These are phyloP conservation scores for Agrotis clavis DNA, from an alignment of 2,888 invertebrate species.

Conservation along the genomic window DNA sequence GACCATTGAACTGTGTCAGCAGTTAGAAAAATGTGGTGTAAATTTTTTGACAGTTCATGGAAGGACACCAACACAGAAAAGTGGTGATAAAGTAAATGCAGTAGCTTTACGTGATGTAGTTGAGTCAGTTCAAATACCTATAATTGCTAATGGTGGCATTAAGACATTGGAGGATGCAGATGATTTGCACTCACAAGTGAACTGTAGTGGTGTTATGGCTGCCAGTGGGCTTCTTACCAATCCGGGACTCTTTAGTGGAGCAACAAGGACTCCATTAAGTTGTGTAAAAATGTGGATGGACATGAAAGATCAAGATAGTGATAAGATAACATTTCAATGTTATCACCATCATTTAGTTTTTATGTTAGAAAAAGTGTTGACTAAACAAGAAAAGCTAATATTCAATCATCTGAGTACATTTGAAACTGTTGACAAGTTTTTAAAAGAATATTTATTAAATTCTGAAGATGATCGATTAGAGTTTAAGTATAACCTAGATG, in stretches of 20 bases:
- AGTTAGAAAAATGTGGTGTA: constrained; percentile 96
- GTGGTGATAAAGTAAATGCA: constrained; percentile 93
- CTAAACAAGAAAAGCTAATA: constrained; percentile 93
- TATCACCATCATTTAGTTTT: constrained; percentile 99
- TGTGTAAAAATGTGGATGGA: constrained; percentile 96
- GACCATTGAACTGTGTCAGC: constrained; percentile 95
- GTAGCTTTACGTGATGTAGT: constrained; percentile 94
- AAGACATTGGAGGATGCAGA: constrained; percentile 94
- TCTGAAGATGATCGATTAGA: constrained; percentile 66
- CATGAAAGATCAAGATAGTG: constrained; percentile 92
- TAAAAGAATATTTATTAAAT: constrained; percentile 91
- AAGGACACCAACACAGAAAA: constrained; percentile 95
- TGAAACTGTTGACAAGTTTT: constrained; percentile 93
- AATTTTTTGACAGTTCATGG: constrained; percentile 98
- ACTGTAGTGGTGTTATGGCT: constrained; percentile 97
- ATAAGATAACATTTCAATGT: constrained; percentile 94
- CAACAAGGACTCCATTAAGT: constrained; percentile 92
- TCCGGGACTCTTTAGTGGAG: constrained; percentile 96
- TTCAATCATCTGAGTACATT: constrained; percentile 95
- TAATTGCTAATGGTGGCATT: constrained; percentile 98
- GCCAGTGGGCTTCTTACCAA: constrained; percentile 97
- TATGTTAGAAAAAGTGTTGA: constrained; percentile 97
- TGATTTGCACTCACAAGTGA: constrained; percentile 92
- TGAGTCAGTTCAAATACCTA: constrained; percentile 94
- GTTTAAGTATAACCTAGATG: constrained; percentile 69